Percentiles rank a stretch among this genome's conserved stretches.
Conservation (phyloP, 2,888 invertebrate genomes). For the Chironomus tentans region DNA sequence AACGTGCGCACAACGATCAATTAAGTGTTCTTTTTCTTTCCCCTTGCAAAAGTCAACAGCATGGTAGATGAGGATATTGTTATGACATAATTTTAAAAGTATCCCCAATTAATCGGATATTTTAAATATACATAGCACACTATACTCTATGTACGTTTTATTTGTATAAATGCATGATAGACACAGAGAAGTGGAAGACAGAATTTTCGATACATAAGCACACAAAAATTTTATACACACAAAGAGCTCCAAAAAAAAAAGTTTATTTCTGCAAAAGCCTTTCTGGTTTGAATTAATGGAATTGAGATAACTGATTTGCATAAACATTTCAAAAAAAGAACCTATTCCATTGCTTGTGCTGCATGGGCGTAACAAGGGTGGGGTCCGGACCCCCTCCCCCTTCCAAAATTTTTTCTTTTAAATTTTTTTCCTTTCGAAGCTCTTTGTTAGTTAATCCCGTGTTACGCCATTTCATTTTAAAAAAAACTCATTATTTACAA, state of each 20-base stretch:
- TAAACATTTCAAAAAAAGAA: slow-evolving; percentile 12
- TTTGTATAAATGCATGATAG: slow-evolving; percentile 5
- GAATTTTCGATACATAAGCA: slow-evolving; percentile 23
- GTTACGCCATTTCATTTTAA: no score
- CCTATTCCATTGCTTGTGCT: background rate
- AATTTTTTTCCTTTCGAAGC: no score
- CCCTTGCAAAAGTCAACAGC: background rate
- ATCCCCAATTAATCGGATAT: slow-evolving; percentile 26
- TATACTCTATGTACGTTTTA: background rate
- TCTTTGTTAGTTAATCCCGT: no score
- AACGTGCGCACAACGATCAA: slow-evolving; percentile 4
- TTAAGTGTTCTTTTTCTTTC: background rate
- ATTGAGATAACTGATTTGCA: slow-evolving; percentile 27
- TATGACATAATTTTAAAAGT: background rate
- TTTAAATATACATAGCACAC: slow-evolving; percentile 23
- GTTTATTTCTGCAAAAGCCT: slow-evolving; percentile 19
- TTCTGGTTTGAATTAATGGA: slow-evolving; percentile 26
- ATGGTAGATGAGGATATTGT: background rate
- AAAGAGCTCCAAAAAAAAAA: slow-evolving; percentile 8
- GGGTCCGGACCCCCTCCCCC: no score
- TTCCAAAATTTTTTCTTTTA: no score
- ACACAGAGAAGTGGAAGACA: slow-evolving; percentile 12
- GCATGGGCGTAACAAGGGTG: no score
- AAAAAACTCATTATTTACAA: no score
- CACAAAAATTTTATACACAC: slow-evolving; percentile 10